Base-by-base conservation (phyloP, 30 jellyfish, hydroid and myxozoan species). In the Chironex yamaguchii region DNA sequence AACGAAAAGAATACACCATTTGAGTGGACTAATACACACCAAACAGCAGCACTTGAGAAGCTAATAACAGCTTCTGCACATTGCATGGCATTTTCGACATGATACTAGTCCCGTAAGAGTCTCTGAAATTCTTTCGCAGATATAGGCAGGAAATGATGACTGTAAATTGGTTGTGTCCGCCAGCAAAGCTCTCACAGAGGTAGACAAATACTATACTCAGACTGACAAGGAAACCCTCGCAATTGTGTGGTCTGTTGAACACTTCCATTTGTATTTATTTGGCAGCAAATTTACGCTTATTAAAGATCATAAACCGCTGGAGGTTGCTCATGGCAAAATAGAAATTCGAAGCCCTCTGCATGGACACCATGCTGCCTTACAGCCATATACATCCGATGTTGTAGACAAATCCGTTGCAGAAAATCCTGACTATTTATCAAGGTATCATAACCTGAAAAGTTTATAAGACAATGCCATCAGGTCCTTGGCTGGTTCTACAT, bases 81-180 rank as follows among this genome's bases (percentile, higher is more conserved):
- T 2, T 34, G 72, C 27, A 71, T 71, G 85, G 34, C 72, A 32
- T 71, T 22, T 33, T 71, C n/a, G n/a, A n/a, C n/a, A n/a, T n/a
- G 96, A 86, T 53, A 91, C 92, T 32, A 75, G 92, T 42, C 79
- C 86, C 25, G 87, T 86, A 12, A 87, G 96, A 4, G 25, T 86
- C 24, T 75, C 96, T 0, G 86, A 91, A 0, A 86, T 75, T 62
- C 42, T 86, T 11, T 24, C 82, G n/a, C 97, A 88, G 52, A 21
- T 14, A 34, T 14, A 65, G 29, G 30, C 52, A 67, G 83, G 52
- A 3, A 65, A 50, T 17, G 50, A 12, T 29, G 13, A 52, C n/a
- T n/a, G n/a, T 4, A 67, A 67, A 25, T 77, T 79, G 33, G 68
- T 88, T 34, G 76, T 72, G 3, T 88, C 79, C 53, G 58, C 89